Conservation (phyloP, 2,113 vertebrate genomes). For the Hemibagrus wyckioides region DNA sequence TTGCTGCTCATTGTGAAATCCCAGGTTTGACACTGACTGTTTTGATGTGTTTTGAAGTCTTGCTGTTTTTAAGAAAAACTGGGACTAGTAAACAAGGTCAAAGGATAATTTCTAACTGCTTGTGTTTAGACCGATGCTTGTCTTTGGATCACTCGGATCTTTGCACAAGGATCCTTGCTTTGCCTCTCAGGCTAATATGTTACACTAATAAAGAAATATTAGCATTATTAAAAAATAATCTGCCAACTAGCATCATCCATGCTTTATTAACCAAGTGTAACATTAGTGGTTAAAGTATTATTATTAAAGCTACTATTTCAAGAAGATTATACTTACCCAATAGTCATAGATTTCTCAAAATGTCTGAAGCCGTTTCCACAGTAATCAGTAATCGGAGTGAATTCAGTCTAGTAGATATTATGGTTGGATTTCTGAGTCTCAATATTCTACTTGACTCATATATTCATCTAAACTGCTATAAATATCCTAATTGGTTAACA, state of each 20-base stretch:
- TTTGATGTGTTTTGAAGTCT: not conserved
- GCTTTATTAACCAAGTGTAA: not conserved
- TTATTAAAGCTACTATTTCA: not conserved
- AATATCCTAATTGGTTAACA: slow-evolving; percentile 63
- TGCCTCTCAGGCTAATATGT: not conserved
- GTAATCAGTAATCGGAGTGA: not conserved
- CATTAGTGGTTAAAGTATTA: not conserved
- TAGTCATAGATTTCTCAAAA: not conserved
- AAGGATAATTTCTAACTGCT: not conserved
- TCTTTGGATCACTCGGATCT: not conserved
- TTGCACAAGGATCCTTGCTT: not conserved
- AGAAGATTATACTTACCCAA: not conserved
- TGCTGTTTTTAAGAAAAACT: not conserved
- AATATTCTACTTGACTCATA: not conserved
- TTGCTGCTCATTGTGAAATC: not conserved
- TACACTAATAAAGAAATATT: not conserved
- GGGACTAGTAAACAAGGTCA: not conserved
- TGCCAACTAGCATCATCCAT: not conserved
- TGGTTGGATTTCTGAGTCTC: not conserved
- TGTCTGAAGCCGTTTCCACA: not conserved
- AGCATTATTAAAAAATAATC: not conserved
- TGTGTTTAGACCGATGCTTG: not conserved
- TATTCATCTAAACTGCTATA: slow-evolving; percentile 35
- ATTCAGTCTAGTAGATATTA: not conserved
- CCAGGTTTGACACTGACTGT: not conserved